Conservation (phyloP, 2,888 invertebrate genomes). For the Tethea ocularis region DNA sequence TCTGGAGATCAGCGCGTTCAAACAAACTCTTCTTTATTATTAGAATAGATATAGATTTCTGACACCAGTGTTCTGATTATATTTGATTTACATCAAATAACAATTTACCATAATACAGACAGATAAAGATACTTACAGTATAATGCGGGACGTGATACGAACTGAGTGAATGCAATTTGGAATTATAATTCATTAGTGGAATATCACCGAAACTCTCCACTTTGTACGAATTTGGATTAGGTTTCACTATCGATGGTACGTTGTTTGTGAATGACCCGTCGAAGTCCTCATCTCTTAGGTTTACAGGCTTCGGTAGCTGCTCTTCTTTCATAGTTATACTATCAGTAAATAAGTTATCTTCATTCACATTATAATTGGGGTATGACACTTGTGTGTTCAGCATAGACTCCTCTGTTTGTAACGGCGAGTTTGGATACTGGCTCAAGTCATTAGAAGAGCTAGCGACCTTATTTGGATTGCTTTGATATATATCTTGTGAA, state of each 20-base stretch:
- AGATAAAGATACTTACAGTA: constrained; percentile 60
- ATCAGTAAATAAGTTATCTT: constrained; percentile 20
- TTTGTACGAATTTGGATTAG: constrained; percentile 53
- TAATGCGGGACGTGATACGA: constrained; percentile 78
- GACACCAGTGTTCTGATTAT: neutral
- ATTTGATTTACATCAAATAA: no score
- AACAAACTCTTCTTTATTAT: no score
- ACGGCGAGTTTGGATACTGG: neutral
- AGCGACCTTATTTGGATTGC: neutral
- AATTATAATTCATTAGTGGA: constrained; percentile 70
- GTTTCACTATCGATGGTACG: constrained; percentile 52
- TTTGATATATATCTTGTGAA: neutral
- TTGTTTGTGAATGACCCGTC: constrained; percentile 62
- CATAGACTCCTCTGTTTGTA: constrained; percentile 7
- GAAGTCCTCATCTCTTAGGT: constrained; percentile 59
- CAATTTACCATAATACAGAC: neutral
- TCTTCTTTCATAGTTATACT: constrained; percentile 48
- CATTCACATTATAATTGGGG: neutral
- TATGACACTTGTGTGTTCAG: constrained; percentile 7
- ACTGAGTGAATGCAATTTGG: constrained; percentile 65
- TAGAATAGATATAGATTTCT: no score
- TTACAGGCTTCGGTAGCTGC: constrained; percentile 57
- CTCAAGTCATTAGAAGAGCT: neutral
- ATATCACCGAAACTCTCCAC: constrained; percentile 65
- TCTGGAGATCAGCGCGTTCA: no score